Conservation (phyloP, 2,797 vertebrate species). For the Intellagama lesueurii region DNA sequence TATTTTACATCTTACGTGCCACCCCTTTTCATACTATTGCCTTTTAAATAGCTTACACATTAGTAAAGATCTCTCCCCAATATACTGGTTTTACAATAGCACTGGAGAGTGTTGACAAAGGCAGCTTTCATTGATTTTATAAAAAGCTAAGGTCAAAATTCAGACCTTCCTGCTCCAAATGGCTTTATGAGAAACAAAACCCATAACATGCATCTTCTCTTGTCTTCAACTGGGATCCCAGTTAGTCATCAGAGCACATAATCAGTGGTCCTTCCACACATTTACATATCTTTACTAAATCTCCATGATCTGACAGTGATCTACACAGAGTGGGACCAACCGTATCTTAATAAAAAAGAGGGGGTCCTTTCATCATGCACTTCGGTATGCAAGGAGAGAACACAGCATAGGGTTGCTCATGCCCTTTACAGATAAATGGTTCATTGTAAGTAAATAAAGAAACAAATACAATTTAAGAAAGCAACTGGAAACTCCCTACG, state of each 20-base stretch:
- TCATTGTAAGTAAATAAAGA: too few relatives aligned
- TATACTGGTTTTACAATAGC: conserved; percentile 19
- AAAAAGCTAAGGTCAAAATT: conserved; percentile 15
- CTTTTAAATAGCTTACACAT: conserved; percentile 5
- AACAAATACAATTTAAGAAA: too few relatives aligned
- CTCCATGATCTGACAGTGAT: neutral
- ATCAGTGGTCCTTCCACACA: neutral
- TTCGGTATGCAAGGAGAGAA: neutral
- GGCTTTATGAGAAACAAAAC: neutral
- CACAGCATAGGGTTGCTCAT: neutral
- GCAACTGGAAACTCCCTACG: too few relatives aligned
- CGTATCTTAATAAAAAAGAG: neutral
- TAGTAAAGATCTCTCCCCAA: neutral
- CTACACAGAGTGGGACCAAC: too few relatives aligned
- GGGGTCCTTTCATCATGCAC: neutral
- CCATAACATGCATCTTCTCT: neutral
- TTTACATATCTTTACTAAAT: neutral
- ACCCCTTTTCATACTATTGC: neutral
- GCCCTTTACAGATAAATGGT: neutral
- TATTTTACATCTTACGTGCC: neutral
- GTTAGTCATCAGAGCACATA: neutral
- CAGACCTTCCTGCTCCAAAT: neutral
- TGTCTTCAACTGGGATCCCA: neutral
- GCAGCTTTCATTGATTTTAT: conserved; percentile 13
- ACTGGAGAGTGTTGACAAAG: neutral